phyloP scores from a whole-genome alignment of 1,140 invertebrate genomes.

The Pomacea maculata region DNA sequence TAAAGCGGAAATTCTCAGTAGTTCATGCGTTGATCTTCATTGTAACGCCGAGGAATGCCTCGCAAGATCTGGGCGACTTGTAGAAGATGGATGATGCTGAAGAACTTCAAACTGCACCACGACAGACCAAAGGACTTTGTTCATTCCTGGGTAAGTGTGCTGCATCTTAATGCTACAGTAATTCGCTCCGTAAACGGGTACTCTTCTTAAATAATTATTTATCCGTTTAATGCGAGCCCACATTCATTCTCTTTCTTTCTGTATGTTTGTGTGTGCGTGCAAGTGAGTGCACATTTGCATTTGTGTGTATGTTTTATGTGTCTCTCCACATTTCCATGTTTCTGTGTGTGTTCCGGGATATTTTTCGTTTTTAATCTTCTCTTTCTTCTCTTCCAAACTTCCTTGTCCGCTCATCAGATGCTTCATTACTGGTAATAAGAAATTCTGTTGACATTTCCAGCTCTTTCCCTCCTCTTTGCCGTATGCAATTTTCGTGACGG shows the following conservation, averaged over 20 bases:
- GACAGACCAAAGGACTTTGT: conserved; percentile 40
- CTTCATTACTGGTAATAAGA: too few species aligned
- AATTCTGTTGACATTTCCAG: conserved; percentile 27
- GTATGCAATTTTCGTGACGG: conserved; percentile 42
- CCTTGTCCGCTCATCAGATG: too few species aligned
- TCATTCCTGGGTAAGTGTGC: conserved; percentile 32
- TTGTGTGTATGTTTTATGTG: background rate
- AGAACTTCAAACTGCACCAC: conserved; percentile 29
- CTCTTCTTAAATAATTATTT: background rate
- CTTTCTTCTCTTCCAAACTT: too few species aligned
- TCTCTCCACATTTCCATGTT: too few species aligned
- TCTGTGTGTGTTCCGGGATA: too few species aligned
- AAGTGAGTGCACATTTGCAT: background rate
- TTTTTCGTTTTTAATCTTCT: too few species aligned
- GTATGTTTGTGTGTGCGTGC: background rate
- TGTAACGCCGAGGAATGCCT: background rate
- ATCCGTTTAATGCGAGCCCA: background rate
- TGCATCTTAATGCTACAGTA: background rate
- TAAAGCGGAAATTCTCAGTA: too few species aligned
- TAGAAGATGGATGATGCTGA: background rate
- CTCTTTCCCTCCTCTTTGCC: conserved; percentile 42
- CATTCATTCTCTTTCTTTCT: background rate
- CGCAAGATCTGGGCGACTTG: background rate
- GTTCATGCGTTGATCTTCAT: too few species aligned
- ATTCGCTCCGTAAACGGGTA: background rate